These are phyloP conservation scores for Chrysogorgia sp. DNA, from an alignment of 92 coral and sea anemone genomes.

Conservation along the genomic window DNA sequence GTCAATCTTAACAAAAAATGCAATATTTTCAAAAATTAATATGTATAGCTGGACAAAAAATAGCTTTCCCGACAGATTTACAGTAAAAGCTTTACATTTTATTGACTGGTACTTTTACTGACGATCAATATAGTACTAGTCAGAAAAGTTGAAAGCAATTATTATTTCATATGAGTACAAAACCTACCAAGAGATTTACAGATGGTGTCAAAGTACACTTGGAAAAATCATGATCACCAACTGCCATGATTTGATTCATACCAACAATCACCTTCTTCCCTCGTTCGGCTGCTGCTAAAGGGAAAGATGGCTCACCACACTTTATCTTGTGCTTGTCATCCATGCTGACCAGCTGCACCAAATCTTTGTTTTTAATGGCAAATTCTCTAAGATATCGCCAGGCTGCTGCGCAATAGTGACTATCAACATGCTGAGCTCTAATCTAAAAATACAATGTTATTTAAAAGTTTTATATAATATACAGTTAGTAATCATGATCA, in stretches of 20 bases:
- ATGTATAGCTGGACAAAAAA: background rate
- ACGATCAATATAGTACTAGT: too few species aligned
- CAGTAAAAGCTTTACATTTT: too few species aligned
- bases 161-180: background rate
- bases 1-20: constrained; percentile 8
- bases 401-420: constrained; percentile 35
- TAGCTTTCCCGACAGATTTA: background rate
- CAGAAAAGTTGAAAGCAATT: background rate
- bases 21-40: background rate
- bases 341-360: constrained; percentile 14
- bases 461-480: too few species aligned
- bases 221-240: constrained; percentile 31
- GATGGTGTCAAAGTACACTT: constrained; percentile 41
- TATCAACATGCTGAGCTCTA: constrained; percentile 5
- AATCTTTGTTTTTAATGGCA: constrained; percentile 16
- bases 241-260: constrained; percentile 42
- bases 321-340: constrained; percentile 49
- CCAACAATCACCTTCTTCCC: constrained; percentile 47
- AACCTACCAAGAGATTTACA: constrained; percentile 13
- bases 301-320: constrained; percentile 30
- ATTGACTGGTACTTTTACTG: too few species aligned
- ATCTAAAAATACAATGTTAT: constrained; percentile 15
- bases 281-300: constrained; percentile 40
- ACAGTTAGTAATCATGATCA: too few species aligned
- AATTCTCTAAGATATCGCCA: constrained; percentile 38